Base-by-base conservation (phyloP, 2,797 vertebrate species). In the Taenioides sp. region DNA sequence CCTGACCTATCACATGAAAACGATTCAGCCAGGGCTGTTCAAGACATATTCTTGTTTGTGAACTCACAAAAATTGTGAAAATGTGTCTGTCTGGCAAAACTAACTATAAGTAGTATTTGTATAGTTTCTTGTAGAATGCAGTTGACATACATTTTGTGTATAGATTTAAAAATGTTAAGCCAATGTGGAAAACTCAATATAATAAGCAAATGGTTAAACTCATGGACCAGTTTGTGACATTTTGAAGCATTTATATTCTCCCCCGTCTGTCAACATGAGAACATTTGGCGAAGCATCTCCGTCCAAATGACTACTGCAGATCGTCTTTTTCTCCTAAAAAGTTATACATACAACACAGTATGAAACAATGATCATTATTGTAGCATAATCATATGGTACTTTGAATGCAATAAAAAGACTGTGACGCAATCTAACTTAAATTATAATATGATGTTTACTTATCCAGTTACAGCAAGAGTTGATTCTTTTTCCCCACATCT, bases 211-310 rank as follows among this genome's bases (percentile, higher is more conserved):
- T 22, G 20, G 7, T 54, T 54, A 9, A 54, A 54, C 7, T 54
- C 20, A 54, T n/a, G 52, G 55, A 25, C 55, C 55, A 58, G 55
- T 58, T 27, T 58, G 55, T 28, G 58, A 60, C 27, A 60, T 60
- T 57, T 60, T 31, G 10, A 31, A 7, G 16, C 16, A 60, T 18
- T 58, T 12, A 60, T 28, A 12, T 60, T 60, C 58, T 31, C 27
- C 25, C 23, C 55, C 58, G 7, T 60, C 58, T 60, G 58, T 60
- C 58, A 60, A 18, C 58, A 60, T 60, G 58, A 28, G 58, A 28
- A 60, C 58, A 31, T 60, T 60, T 60, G 58, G 58, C 16, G 23
- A 16, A 58, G 23, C 23, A 16, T 25, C 23, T 25, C 55, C 11
- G 23, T 58, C 55, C 27, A 60, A 28, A 60, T 60, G 58, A 27